These are phyloP conservation scores for Morphnarchus princeps DNA, from an alignment of 2,113 vertebrate genomes.

Conservation along the genomic window DNA sequence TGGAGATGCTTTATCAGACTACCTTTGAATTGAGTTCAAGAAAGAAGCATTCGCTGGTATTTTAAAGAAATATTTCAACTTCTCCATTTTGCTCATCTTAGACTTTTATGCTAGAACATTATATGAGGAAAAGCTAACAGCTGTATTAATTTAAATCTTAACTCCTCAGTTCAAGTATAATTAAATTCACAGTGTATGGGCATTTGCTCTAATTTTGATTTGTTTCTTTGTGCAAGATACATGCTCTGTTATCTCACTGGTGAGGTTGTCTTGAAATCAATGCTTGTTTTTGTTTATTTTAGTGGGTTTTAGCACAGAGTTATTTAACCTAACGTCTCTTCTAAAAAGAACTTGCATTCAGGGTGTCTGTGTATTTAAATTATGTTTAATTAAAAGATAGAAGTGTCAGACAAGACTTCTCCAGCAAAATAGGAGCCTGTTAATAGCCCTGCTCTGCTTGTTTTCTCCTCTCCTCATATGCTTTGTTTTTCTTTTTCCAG, in stretches of 20 bases:
- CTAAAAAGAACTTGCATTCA: neutral
- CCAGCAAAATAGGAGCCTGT: neutral
- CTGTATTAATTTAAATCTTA: neutral
- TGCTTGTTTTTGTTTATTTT: neutral
- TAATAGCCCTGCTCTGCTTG: neutral
- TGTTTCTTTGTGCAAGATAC: neutral
- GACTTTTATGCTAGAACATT: neutral
- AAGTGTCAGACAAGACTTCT: neutral
- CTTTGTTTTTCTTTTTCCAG: neutral
- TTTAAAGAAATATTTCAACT: conserved; percentile 60
- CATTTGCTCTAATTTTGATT: neutral
- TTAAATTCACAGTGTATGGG: neutral
- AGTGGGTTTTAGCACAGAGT: neutral
- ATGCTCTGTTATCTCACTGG: neutral
- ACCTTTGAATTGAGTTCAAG: conserved; percentile 98
- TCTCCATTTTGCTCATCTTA: neutral
- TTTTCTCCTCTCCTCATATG: neutral
- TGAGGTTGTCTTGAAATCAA: neutral
- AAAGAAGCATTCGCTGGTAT: conserved; percentile 99
- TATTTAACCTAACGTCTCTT: neutral
- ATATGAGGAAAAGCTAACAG: neutral
- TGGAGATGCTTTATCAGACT: conserved; percentile 99
- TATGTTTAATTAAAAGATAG: neutral
- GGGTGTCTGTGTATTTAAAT: neutral
- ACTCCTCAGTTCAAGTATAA: neutral